Evolutionary conservation across 2,113 vertebrate species (phyloP), one percentile per base, ranked within the genome.

Genomic region (Atractosteus spatula): DNA sequence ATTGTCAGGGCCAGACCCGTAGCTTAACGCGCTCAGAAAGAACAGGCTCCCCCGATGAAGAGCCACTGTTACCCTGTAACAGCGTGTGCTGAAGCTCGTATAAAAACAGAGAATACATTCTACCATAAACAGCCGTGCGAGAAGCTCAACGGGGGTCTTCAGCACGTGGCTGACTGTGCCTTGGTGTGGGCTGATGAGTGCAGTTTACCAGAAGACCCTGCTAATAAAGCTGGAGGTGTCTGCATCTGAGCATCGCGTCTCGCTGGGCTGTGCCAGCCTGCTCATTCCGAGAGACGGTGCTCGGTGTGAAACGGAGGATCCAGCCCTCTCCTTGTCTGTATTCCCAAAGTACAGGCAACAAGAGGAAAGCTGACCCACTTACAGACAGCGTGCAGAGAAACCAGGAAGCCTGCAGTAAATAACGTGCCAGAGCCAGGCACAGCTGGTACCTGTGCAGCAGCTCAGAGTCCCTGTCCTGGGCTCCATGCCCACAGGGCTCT

Each of bases 341-440:
- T 68, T 61, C 13, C 5, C 42, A 62, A 1, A 3, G 54, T 44
- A 44, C 51, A 69, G 57, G 29, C 29, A 72, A 41, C 47, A 3
- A 71, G 69, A 79, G 55, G 68, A 41, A 80, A 78, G 80, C 81
- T 91, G 91, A 91, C 87, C 90, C 86, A 90, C 81, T 91, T 87
- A 78, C 80, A 80, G 86, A 81, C 76, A 68, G 71, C 90, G 86
- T 8, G 70, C 87, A 83, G 85, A 83, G 88, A 87, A 85, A 71
- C 75, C 77, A 82, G 85, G 81, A 83, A 88, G 74, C 66, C 84
- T 73, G 88, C 81, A 88, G 87, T 90, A 91, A 91, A 91, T 90
- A 92, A 89, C 83, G 3, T 85, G 63, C 73, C 54, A 77, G 81
- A 77, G 81, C 77, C 84, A 82, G 79, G 84, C 79, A 77, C 72